Evolutionary conservation across 2,888 invertebrate genomes (phyloP).

Genomic region (Chelonus formosanus): DNA sequence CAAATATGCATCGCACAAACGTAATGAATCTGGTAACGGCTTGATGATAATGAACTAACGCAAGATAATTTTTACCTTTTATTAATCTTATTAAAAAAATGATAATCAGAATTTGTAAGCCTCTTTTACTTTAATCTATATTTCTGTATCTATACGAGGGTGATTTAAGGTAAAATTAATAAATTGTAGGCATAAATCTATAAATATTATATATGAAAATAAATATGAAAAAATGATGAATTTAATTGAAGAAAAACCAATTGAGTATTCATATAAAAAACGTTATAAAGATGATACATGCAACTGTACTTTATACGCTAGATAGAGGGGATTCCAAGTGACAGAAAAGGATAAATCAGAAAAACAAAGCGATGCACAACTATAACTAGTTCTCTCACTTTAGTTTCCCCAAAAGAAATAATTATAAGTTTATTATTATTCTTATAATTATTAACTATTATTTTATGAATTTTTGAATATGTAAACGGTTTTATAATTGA

Average conservation of each 20-base stretch:
- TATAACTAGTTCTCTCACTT: too few relatives aligned
- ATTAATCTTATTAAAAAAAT: too few relatives aligned
- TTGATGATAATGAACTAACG: background rate
- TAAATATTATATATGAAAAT: slow-evolving; percentile 7
- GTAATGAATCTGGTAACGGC: slow-evolving; percentile 14
- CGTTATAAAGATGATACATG: background rate
- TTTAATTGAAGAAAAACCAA: slow-evolving; percentile 22
- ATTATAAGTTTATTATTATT: too few relatives aligned
- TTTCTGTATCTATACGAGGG: slow-evolving; percentile 48
- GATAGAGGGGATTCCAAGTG: too few relatives aligned
- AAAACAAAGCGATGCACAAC: too few relatives aligned
- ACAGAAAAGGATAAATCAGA: too few relatives aligned
- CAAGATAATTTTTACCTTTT: background rate
- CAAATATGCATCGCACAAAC: slow-evolving; percentile 6
- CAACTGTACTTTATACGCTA: slow-evolving; percentile 6
- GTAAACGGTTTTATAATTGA: too few relatives aligned
- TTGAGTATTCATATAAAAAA: slow-evolving; percentile 27
- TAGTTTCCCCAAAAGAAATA: too few relatives aligned
- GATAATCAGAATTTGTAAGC: too few relatives aligned
- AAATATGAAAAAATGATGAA: slow-evolving; percentile 14
- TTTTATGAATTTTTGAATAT: too few relatives aligned
- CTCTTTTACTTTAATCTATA: slow-evolving; percentile 35
- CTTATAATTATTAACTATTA: too few relatives aligned
- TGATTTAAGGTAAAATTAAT: slow-evolving; percentile 2
- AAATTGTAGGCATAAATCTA: slow-evolving; percentile 7